These are phyloP conservation scores for Colletes collaris DNA, from an alignment of 2,888 invertebrate genomes.

Conservation along the genomic window DNA sequence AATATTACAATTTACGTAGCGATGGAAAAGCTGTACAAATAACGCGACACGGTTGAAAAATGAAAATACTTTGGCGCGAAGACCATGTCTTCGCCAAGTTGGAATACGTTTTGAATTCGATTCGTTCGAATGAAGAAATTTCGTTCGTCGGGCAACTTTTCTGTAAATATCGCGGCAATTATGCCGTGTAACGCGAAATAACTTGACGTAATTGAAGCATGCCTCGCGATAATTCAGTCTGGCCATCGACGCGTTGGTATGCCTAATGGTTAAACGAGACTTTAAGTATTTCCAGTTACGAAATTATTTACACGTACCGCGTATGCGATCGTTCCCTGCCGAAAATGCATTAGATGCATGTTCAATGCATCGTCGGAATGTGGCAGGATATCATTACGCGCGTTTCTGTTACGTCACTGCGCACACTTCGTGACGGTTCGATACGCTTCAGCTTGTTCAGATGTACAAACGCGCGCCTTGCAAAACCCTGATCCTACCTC, in stretches of 20 bases:
- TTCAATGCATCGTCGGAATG: constrained; percentile 46
- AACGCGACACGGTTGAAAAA: no score
- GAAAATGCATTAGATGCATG: constrained; percentile 40
- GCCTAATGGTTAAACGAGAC: constrained; percentile 10
- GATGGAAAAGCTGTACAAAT: no score
- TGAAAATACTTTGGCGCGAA: no score
- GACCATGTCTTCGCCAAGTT: no score
- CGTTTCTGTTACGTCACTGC: constrained; percentile 49
- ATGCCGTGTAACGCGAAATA: constrained; percentile 1
- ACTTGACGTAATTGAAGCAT: constrained; percentile 13
- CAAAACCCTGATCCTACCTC: constrained; percentile 38
- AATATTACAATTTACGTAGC: no score
- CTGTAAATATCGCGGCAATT: not conserved
- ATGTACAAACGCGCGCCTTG: constrained; percentile 47
- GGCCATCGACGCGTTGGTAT: not conserved
- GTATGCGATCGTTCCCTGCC: constrained; percentile 6
- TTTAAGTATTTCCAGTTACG: constrained; percentile 29
- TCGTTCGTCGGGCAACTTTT: no score
- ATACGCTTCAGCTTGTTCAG: constrained; percentile 49
- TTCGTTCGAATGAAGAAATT: no score
- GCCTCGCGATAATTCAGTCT: not conserved
- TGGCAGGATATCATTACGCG: constrained; percentile 50
- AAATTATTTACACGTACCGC: constrained; percentile 23
- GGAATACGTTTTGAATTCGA: no score
- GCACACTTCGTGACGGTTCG: constrained; percentile 53